Percentiles rank a stretch among this genome's conserved stretches.
Conservation (phyloP, 2,797 vertebrate species). For the Apogon hyalosoma region DNA sequence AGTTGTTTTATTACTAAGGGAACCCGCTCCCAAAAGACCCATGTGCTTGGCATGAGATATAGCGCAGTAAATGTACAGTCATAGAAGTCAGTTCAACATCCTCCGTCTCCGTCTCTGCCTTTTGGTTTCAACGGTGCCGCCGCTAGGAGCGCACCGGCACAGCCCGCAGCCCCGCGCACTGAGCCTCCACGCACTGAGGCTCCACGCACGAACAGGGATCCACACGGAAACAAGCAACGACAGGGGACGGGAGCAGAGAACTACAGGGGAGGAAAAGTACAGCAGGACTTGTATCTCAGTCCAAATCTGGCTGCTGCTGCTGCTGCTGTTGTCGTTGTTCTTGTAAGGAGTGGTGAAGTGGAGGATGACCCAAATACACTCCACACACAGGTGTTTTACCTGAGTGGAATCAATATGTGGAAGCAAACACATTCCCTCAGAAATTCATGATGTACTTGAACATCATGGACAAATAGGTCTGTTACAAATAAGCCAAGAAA, state of each 20-base stretch:
- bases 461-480: too few relatives aligned
- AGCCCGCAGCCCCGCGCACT: slow-evolving; percentile 71
- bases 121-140: slow-evolving; percentile 67
- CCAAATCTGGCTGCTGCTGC: background rate
- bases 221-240: slow-evolving; percentile 50
- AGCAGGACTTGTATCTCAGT: slow-evolving; percentile 46
- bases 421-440: too few relatives aligned
- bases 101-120: slow-evolving; percentile 61
- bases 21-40: slow-evolving; percentile 50
- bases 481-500: too few relatives aligned
- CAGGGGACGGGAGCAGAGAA: background rate
- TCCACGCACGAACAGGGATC: slow-evolving; percentile 25
- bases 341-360: too few relatives aligned
- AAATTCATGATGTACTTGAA: too few relatives aligned
- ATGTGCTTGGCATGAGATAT: slow-evolving; percentile 56
- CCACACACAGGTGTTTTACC: too few relatives aligned
- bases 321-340: background rate
- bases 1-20: slow-evolving; percentile 47
- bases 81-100: slow-evolving; percentile 71
- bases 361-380: too few relatives aligned
- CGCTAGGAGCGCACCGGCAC: slow-evolving; percentile 80
- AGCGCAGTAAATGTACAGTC: slow-evolving; percentile 64
- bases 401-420: too few relatives aligned
- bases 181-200: slow-evolving; percentile 58
- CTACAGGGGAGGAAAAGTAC: slow-evolving; percentile 23